Percentiles rank a stretch among this genome's conserved stretches.
These are phyloP conservation scores for Microcebus jonahi DNA, from an alignment of 2,113 vertebrate species.

Conservation along the genomic window DNA sequence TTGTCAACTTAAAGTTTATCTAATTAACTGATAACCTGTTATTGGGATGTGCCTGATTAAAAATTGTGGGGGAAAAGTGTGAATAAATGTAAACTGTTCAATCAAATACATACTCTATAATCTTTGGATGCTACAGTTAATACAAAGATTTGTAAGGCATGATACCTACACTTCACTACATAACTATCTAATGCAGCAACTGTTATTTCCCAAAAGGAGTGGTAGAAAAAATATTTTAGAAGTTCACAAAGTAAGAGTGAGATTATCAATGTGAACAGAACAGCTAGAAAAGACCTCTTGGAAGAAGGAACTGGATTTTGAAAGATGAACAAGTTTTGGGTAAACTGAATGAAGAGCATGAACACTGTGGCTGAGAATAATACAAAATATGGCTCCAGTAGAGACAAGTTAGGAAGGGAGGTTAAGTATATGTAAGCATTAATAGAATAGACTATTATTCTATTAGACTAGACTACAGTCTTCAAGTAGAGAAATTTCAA, in stretches of 20 bases:
- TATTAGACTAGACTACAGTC: neutral
- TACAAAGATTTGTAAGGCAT: neutral
- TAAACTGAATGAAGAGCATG: neutral
- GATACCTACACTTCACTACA: neutral
- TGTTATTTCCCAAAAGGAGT: conserved; percentile 36
- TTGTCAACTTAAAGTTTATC: conserved; percentile 45
- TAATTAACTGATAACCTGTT: conserved; percentile 20
- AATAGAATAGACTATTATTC: no score
- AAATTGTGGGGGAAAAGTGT: neutral
- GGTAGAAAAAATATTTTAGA: conserved; percentile 1
- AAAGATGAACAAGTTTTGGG: neutral
- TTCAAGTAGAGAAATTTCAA: neutral
- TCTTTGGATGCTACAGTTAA: neutral
- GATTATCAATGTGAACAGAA: neutral
- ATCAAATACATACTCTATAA: conserved; percentile 37
- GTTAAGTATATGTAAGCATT: neutral
- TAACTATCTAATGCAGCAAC: neutral
- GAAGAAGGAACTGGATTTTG: neutral
- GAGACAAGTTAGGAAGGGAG: neutral
- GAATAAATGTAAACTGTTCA: conserved; percentile 28
- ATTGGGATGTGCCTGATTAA: neutral
- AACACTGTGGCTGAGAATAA: neutral
- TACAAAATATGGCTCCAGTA: neutral
- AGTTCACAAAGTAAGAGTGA: neutral
- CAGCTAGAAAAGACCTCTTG: neutral